Percentiles rank a stretch among this genome's conserved stretches.
Evolutionary conservation across 2,113 vertebrate species (phyloP).

Genomic region (Eptesicus fuscus): DNA sequence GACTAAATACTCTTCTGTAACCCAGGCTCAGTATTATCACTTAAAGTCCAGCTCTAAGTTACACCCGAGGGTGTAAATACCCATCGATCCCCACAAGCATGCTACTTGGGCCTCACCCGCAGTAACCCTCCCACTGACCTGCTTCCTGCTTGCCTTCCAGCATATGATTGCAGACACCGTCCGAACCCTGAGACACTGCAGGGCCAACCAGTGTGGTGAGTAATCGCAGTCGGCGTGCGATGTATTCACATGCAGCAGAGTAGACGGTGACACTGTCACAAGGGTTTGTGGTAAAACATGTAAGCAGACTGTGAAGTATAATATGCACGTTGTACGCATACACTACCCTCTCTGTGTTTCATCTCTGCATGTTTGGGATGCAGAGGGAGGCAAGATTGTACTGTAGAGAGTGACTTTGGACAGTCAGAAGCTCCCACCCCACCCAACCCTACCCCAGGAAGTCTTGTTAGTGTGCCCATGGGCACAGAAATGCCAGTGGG

Average conservation of each 20-base stretch:
- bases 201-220: slow-evolving; percentile 93
- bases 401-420: background rate
- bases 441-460: background rate
- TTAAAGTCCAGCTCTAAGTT: background rate
- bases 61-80: background rate
- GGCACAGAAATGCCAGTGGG: background rate
- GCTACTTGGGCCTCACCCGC: fast-evolving
- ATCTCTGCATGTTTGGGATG: background rate
- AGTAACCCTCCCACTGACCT: background rate
- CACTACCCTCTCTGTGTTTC: background rate
- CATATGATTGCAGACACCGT: slow-evolving; percentile 98
- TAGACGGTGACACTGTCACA: too few species aligned
- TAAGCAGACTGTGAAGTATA: background rate
- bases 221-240: background rate
- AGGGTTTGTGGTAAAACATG: background rate
- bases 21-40: background rate
- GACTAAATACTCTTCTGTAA: background rate
- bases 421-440: background rate
- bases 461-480: background rate
- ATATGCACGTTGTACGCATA: background rate
- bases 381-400: background rate
- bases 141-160: slow-evolving; percentile 71
- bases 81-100: background rate
- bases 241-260: fast-evolving
- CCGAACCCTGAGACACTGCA: slow-evolving; percentile 92